Evolutionary conservation across 1,140 invertebrate genomes (phyloP).

Genomic region (Phenacoccus solenopsis): DNA sequence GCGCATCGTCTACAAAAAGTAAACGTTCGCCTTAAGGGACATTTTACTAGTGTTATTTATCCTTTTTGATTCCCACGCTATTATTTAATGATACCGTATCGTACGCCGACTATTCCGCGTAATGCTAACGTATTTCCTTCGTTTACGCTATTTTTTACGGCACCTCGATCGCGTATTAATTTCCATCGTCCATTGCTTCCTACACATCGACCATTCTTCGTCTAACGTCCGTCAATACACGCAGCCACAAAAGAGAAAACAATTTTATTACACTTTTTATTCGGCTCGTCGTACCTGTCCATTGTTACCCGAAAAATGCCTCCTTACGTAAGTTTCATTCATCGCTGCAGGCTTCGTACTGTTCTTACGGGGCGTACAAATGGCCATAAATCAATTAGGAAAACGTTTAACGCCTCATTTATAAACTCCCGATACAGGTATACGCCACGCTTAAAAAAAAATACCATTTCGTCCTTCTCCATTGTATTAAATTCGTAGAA

Average conservation of each 20-base stretch:
- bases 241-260: neutral
- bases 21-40: neutral
- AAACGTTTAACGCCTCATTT: neutral
- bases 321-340: neutral
- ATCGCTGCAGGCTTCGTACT: neutral
- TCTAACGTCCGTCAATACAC: no score
- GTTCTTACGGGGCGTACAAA: neutral
- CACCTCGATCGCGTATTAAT: no score
- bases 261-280: neutral
- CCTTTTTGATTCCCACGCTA: conserved; percentile 1
- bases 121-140: no score
- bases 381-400: neutral
- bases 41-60: neutral
- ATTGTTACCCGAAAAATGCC: neutral
- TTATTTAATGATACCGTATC: neutral
- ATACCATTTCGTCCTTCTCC: neutral
- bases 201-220: no score
- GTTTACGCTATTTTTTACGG: no score
- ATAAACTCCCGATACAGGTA: no score
- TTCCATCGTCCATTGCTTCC: no score
- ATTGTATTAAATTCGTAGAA: neutral
- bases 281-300: neutral
- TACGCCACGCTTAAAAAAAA: no score
- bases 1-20: neutral
- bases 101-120: no score